These are phyloP conservation scores for Drosophila willistoni DNA, from an alignment of 1,140 invertebrate species.

Conservation along the genomic window DNA sequence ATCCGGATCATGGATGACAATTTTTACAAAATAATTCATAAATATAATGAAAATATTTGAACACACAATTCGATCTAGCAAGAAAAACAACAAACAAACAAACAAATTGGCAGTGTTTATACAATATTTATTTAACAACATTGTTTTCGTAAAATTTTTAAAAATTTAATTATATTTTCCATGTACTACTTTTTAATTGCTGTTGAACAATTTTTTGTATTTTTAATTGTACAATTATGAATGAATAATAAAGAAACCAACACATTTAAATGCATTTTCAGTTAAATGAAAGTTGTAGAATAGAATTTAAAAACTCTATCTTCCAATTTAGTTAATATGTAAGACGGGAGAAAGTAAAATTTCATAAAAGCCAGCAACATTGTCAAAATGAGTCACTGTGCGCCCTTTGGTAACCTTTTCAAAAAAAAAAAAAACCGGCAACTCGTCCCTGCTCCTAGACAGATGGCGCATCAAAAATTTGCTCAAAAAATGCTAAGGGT, in stretches of 20 bases:
- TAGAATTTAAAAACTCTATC: not conserved
- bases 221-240: constrained; percentile 65
- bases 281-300: not conserved
- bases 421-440: too few relatives aligned
- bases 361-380: too few relatives aligned
- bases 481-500: too few relatives aligned
- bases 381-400: too few relatives aligned
- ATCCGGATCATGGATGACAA: constrained; percentile 52
- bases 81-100: constrained; percentile 5
- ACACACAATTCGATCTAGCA: constrained; percentile 36
- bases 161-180: constrained; percentile 43
- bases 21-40: constrained; percentile 17
- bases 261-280: constrained; percentile 58
- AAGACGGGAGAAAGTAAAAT: too few relatives aligned
- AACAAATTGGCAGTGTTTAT: constrained; percentile 56
- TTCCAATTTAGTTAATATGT: too few relatives aligned
- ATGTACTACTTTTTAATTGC: constrained; percentile 67
- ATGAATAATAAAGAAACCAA: constrained; percentile 75
- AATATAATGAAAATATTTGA: not conserved
- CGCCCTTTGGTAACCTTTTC: too few relatives aligned
- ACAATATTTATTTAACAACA: constrained; percentile 74
- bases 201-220: constrained; percentile 63
- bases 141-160: constrained; percentile 58
- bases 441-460: not conserved
- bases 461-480: too few relatives aligned